Percentiles rank a stretch among this genome's conserved stretches.
These are phyloP conservation scores for Natrix natrix DNA, from an alignment of 2,797 vertebrate species.

Conservation along the genomic window DNA sequence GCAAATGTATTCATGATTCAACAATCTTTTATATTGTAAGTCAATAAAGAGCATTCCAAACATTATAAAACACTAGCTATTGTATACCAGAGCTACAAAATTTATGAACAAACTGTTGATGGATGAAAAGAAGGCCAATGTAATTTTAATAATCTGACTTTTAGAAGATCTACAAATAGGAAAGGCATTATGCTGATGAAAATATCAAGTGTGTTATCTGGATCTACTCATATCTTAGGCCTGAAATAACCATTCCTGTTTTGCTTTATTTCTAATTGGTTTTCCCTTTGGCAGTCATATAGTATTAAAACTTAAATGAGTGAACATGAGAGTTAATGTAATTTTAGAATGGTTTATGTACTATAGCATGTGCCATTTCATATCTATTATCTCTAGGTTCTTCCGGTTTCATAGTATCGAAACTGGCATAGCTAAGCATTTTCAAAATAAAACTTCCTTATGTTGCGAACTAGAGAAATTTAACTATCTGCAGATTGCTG, in stretches of 20 bases:
- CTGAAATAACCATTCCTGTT: constrained; percentile 33
- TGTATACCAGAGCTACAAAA: background rate
- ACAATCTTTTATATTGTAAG: background rate
- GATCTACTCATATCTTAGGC: constrained; percentile 40
- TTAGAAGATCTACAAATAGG: constrained; percentile 16
- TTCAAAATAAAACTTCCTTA: background rate
- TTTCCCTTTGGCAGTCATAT: background rate
- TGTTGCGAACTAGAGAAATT: background rate
- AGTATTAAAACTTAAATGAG: background rate
- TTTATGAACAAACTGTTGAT: background rate
- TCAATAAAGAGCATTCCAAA: background rate
- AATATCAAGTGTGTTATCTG: background rate
- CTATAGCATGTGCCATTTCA: background rate
- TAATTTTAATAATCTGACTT: constrained; percentile 10
- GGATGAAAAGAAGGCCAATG: background rate
- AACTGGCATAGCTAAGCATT: background rate
- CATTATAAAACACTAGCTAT: background rate
- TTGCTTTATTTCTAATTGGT: constrained; percentile 24
- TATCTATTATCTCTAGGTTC: background rate
- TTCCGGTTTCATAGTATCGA: background rate
- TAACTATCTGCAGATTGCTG: background rate
- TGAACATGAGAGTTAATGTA: background rate
- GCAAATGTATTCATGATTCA: background rate
- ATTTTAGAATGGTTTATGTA: background rate
- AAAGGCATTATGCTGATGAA: background rate